Conservation (phyloP, 2,113 vertebrate genomes). For the Chaetops frenatus region DNA sequence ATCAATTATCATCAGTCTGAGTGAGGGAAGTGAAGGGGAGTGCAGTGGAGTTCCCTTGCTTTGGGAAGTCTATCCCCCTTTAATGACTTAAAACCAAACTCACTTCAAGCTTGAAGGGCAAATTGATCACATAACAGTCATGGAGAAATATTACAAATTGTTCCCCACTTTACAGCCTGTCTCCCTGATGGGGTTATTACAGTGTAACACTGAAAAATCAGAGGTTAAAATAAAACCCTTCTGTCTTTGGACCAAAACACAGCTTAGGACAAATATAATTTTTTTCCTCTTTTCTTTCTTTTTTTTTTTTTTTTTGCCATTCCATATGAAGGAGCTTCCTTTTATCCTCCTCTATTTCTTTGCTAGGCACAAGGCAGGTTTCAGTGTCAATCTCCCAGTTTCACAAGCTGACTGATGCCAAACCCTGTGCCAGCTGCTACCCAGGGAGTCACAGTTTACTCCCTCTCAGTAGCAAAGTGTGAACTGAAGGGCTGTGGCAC, state of each 20-base stretch:
- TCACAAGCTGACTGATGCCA: slow-evolving; percentile 34
- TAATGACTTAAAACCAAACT: slow-evolving; percentile 42
- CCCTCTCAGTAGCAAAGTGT: neutral
- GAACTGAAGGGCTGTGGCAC: neutral
- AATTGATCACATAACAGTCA: slow-evolving; percentile 23
- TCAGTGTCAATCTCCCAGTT: slow-evolving; percentile 1
- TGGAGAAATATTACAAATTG: slow-evolving; percentile 30
- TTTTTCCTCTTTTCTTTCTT: no score
- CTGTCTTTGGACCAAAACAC: neutral
- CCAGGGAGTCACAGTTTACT: neutral
- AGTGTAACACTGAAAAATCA: slow-evolving; percentile 46
- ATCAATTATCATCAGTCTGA: neutral
- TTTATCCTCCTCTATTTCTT: neutral
- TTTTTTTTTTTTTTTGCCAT: neutral
- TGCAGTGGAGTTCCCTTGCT: neutral
- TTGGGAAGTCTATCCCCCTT: neutral
- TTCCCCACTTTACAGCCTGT: neutral
- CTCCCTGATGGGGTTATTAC: slow-evolving; percentile 53
- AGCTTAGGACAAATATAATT: slow-evolving; percentile 16
- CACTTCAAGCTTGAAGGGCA: slow-evolving; percentile 53
- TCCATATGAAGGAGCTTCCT: neutral
- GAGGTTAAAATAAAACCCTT: slow-evolving; percentile 42
- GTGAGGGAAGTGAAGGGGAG: neutral
- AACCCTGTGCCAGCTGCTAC: neutral
- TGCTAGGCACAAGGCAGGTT: neutral